Base-by-base conservation (phyloP, 2,888 invertebrate species). In the Nemurella pictetii region DNA sequence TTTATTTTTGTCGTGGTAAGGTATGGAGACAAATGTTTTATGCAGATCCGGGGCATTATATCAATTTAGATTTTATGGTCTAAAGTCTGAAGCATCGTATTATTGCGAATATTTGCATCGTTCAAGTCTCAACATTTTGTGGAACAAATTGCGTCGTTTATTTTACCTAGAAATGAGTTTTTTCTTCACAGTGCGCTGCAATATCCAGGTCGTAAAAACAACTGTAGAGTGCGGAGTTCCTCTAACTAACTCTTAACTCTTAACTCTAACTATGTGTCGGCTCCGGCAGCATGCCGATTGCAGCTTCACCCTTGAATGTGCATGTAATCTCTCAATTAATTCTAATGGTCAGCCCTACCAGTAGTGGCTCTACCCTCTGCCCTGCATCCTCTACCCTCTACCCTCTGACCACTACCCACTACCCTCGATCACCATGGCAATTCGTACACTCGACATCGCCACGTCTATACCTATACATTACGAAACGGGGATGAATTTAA, bases 1-100 rank as follows among this genome's bases (percentile, higher is more conserved):
- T 75, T 28, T 75, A 75, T 75, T 75, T 75, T 55, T 55, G 55
- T 55, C 55, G 55, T 55, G 55, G 55, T 55, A 7, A 55, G 55
- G 55, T 55, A 55, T 55, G 55, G 55, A 55, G 55, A 55, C 20
- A 55, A 55, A 55, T 55, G 55, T 55, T 55, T 55, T 55, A 55
- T 55, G 55, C 55, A 55, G 55, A 55, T 12, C 55, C 20, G 55
- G 9, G 20, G 55, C 55, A 55, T 55, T 55, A 3, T 55, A 55
- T 55, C 55, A 55, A 55, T 55, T 55, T 55, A 55, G 55, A 55
- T 1, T 55, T 12, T 20, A 55, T 55, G 55, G 15, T 12, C 3
- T 55, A 7, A n/a, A 55, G 55, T 20, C 3, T 32, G 32, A 32
- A 32, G 32, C 55, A 55, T 55, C 55, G 1, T 55, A 55, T 20